Percentiles rank a stretch among this genome's conserved stretches.
These are phyloP conservation scores for Rutilus rutilus DNA, from an alignment of 2,113 vertebrate species.

Conservation along the genomic window DNA sequence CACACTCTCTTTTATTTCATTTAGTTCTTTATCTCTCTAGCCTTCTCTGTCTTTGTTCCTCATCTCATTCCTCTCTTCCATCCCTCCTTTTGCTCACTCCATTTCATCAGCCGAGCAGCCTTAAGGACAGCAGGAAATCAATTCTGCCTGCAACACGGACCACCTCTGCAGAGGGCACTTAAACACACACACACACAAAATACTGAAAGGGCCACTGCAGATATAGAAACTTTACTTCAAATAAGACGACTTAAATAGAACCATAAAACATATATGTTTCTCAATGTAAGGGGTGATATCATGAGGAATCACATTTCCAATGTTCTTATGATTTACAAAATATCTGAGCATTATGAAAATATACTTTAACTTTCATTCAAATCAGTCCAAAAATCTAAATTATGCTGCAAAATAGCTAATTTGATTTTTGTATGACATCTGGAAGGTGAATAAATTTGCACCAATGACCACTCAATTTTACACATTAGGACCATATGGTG, in stretches of 20 bases:
- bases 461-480: not conserved
- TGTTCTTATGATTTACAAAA: not conserved
- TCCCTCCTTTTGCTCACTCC: not conserved
- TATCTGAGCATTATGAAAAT: not conserved
- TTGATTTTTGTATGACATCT: no score
- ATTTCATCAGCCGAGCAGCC: constrained; percentile 46
- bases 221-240: constrained; percentile 19
- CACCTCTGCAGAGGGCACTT: constrained; percentile 49
- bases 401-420: no score
- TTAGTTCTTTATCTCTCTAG: constrained; percentile 24
- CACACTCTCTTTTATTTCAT: constrained; percentile 15
- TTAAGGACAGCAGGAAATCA: constrained; percentile 50
- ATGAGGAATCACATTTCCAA: not conserved
- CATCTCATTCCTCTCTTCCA: not conserved
- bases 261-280: not conserved
- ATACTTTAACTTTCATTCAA: not conserved
- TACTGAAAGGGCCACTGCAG: constrained; percentile 20
- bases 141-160: constrained; percentile 39
- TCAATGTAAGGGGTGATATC: not conserved
- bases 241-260: not conserved
- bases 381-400: not conserved
- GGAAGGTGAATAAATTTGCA: not conserved
- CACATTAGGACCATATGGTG: not conserved
- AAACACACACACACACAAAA: constrained; percentile 32
- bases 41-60: not conserved